Conservation (phyloP, 2,113 vertebrate species). For the Limanda limanda region DNA sequence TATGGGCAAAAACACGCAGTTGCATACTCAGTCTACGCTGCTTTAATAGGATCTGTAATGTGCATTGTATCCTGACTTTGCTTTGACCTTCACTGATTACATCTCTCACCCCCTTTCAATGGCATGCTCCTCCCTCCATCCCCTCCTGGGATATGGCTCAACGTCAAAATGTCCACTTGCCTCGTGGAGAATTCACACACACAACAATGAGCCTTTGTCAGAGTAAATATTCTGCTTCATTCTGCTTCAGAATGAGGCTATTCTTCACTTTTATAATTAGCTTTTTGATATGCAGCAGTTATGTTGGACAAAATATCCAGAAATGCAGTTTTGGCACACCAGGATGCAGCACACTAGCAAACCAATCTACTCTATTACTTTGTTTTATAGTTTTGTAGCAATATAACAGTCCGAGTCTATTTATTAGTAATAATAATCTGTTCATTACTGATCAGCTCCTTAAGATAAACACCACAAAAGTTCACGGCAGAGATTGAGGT, state of each 20-base stretch:
- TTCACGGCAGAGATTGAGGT: constrained; percentile 35
- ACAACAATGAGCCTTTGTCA: too few species aligned
- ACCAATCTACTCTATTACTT: neutral
- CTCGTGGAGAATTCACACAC: too few species aligned
- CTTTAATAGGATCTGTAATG: constrained; percentile 34
- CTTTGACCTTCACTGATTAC: constrained; percentile 24
- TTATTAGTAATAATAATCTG: constrained; percentile 55
- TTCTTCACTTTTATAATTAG: too few species aligned
- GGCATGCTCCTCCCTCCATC: constrained; percentile 14
- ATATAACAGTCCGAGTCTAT: constrained; percentile 4
- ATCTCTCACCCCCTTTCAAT: too few species aligned
- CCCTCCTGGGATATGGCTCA: neutral
- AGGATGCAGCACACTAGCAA: neutral
- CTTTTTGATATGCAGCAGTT: neutral
- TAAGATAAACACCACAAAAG: constrained; percentile 15
- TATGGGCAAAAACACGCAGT: neutral
- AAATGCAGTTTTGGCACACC: neutral
- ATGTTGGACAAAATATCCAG: too few species aligned
- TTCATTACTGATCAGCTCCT: constrained; percentile 45
- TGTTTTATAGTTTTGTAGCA: constrained; percentile 21
- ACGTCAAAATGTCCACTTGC: neutral
- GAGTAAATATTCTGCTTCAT: too few species aligned
- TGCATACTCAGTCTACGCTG: neutral
- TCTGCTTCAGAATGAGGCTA: too few species aligned
- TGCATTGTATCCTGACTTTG: neutral